A percentile compares a stretch with the other conserved stretches of the same genome.
phyloP scores from a whole-genome alignment of 2,888 invertebrate species.

The Cordilura impudica region DNA sequence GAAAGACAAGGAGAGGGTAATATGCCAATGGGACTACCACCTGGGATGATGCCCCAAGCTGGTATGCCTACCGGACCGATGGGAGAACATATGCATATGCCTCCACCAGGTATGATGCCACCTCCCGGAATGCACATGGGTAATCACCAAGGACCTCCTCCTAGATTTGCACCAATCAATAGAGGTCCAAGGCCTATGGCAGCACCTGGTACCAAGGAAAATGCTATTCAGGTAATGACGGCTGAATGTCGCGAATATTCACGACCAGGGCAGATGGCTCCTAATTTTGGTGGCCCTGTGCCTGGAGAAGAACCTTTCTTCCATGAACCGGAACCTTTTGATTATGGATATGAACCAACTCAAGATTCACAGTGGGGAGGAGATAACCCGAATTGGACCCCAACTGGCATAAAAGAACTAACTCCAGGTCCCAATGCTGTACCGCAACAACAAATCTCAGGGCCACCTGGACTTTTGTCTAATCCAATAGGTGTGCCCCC shows the following conservation, averaged over 20 bases:
- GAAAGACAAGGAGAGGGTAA: conserved; percentile 56
- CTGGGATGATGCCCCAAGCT: conserved; percentile 49
- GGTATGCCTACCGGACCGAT: conserved; percentile 56
- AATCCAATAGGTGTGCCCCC: conserved; percentile 72
- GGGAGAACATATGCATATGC: conserved; percentile 71
- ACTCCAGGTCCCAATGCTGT: conserved; percentile 81
- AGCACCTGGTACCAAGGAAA: conserved; percentile 80
- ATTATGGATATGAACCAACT: conserved; percentile 84
- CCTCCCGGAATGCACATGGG: conserved; percentile 65
- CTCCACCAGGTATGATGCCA: conserved; percentile 78
- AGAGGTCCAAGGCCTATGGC: conserved; percentile 69
- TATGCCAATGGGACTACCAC: conserved; percentile 35
- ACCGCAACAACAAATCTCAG: conserved; percentile 72
- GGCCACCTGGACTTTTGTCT: conserved; percentile 74
- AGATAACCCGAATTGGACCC: conserved; percentile 81
- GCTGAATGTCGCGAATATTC: conserved; percentile 93
- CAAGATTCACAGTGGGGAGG: conserved; percentile 86
- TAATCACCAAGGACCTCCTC: conserved; percentile 66
- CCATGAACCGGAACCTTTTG: conserved; percentile 76
- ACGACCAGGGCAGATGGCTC: conserved; percentile 79
- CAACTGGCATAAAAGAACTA: conserved; percentile 84
- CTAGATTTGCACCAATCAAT: conserved; percentile 70
- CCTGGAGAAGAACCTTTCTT: conserved; percentile 77
- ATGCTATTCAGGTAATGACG: conserved; percentile 95
- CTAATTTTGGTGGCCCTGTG: conserved; percentile 76